A percentile compares a stretch with the other conserved stretches of the same genome.
phyloP scores from a whole-genome alignment of 2,113 vertebrate genomes.

The Rallus limicola region DNA sequence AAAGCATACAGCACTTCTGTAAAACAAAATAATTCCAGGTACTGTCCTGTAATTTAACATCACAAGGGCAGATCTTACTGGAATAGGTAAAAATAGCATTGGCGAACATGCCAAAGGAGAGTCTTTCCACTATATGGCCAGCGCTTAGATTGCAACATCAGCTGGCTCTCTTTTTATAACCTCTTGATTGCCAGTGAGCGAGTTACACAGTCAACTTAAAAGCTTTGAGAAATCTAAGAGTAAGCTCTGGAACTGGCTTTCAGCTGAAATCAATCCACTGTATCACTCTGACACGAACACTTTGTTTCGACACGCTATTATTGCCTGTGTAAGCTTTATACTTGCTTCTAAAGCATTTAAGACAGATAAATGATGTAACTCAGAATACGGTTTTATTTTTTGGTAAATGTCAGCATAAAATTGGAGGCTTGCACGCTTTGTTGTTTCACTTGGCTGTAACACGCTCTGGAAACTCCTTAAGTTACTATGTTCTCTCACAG shows the following conservation, averaged over 20 bases:
- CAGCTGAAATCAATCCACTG: conserved; percentile 11
- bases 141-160: conserved; percentile 55
- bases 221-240: background rate
- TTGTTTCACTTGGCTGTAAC: background rate
- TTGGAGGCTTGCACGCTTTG: background rate
- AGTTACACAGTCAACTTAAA: background rate
- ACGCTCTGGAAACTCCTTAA: background rate
- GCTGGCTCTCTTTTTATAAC: conserved; percentile 62
- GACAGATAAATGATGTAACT: background rate
- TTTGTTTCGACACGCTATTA: background rate
- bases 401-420: conserved; percentile 29
- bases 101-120: conserved; percentile 55
- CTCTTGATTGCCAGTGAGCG: background rate
- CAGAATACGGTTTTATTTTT: background rate
- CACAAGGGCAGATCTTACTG: conserved; percentile 62
- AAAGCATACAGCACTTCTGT: background rate
- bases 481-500: background rate
- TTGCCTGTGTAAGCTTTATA: background rate
- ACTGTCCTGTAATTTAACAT: conserved; percentile 43
- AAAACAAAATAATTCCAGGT: conserved; percentile 59
- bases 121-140: conserved; percentile 62
- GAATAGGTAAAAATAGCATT: conserved; percentile 71
- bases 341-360: background rate
- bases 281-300: background rate
- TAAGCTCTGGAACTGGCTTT: background rate